Percentiles rank a stretch among this genome's conserved stretches.
phyloP scores from a whole-genome alignment of 2,888 invertebrate genomes.

The Andrena chrysosceles region DNA sequence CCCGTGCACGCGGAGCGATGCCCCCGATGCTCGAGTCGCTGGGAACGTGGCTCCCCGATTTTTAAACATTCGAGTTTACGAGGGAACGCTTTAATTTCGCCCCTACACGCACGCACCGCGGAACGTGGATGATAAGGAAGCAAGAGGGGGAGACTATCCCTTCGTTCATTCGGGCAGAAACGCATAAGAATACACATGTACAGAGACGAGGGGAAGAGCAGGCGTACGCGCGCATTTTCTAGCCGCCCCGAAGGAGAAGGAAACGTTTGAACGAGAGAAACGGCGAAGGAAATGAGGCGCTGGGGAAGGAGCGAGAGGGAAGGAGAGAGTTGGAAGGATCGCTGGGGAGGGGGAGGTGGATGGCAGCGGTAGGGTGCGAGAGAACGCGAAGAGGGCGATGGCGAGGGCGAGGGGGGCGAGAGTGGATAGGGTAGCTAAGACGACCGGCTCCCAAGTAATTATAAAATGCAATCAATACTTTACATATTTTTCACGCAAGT shows the following conservation, averaged over 20 bases:
- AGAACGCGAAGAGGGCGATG: constrained; percentile 70
- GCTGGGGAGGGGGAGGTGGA: constrained; percentile 60
- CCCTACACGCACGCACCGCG: constrained; percentile 18
- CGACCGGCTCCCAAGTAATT: constrained; percentile 85
- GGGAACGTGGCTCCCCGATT: background rate
- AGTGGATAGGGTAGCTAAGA: constrained; percentile 83
- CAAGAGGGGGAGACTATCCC: constrained; percentile 44
- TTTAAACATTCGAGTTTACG: constrained; percentile 29
- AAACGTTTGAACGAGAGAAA: constrained; percentile 51
- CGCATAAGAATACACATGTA: constrained; percentile 55
- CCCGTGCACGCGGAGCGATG: background rate
- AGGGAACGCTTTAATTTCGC: constrained; percentile 42
- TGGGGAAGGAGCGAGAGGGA: constrained; percentile 20
- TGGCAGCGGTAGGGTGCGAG: constrained; percentile 72
- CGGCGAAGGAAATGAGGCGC: constrained; percentile 50
- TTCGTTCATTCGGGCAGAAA: constrained; percentile 63
- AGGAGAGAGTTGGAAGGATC: constrained; percentile 46
- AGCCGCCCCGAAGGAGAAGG: constrained; percentile 48
- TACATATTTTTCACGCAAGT: constrained; percentile 85
- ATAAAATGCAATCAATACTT: constrained; percentile 85
- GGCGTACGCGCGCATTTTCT: constrained; percentile 42
- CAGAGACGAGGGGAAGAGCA: constrained; percentile 5
- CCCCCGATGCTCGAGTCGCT: background rate
- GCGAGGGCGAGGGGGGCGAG: constrained; percentile 72
- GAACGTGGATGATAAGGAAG: constrained; percentile 22